A percentile compares a stretch with the other conserved stretches of the same genome.
These are phyloP conservation scores for Amphibalanus amphitrite DNA, from an alignment of 1,140 invertebrate genomes.

Conservation along the genomic window DNA sequence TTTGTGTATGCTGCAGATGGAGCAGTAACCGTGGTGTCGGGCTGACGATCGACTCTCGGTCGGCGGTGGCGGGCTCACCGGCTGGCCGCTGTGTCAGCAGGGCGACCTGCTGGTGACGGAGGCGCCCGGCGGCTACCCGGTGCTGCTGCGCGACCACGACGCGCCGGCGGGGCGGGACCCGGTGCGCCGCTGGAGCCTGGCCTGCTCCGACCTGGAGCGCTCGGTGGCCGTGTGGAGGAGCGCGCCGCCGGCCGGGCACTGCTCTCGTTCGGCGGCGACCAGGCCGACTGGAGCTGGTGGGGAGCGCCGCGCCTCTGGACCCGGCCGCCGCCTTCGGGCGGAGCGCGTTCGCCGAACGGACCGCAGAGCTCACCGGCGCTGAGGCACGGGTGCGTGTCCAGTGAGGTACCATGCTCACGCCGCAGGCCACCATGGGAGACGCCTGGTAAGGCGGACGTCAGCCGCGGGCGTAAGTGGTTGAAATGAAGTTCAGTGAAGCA, in stretches of 20 bases:
- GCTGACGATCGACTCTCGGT: slow-evolving; percentile 29
- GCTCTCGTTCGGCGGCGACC: slow-evolving; percentile 9
- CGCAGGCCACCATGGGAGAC: slow-evolving; percentile 77
- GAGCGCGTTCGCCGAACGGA: slow-evolving; percentile 79
- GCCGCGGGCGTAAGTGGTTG: too few relatives aligned
- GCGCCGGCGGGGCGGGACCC: background rate
- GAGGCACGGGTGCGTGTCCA: slow-evolving; percentile 52
- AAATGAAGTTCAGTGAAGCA: too few relatives aligned
- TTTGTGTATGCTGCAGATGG: too few relatives aligned
- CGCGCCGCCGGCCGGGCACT: slow-evolving; percentile 14
- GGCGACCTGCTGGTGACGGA: slow-evolving; percentile 17
- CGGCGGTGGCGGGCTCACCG: slow-evolving; percentile 22
- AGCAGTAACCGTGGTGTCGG: too few relatives aligned
- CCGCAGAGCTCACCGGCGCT: slow-evolving; percentile 49
- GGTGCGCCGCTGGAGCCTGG: background rate
- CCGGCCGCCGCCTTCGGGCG: slow-evolving; percentile 85
- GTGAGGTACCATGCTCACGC: slow-evolving; percentile 62
- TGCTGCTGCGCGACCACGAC: slow-evolving; percentile 13
- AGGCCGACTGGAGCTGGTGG: slow-evolving; percentile 26
- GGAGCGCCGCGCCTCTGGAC: slow-evolving; percentile 39
- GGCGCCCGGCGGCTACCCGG: slow-evolving; percentile 35
- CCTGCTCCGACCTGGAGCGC: too few relatives aligned
- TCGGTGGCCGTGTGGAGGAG: slow-evolving; percentile 4
- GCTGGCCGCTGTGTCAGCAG: slow-evolving; percentile 22
- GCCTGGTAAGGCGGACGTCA: slow-evolving; percentile 86